Percentiles rank a stretch among this genome's conserved stretches.
These are phyloP conservation scores for Bradypus variegatus DNA, from an alignment of 2,797 vertebrate species.

Conservation along the genomic window DNA sequence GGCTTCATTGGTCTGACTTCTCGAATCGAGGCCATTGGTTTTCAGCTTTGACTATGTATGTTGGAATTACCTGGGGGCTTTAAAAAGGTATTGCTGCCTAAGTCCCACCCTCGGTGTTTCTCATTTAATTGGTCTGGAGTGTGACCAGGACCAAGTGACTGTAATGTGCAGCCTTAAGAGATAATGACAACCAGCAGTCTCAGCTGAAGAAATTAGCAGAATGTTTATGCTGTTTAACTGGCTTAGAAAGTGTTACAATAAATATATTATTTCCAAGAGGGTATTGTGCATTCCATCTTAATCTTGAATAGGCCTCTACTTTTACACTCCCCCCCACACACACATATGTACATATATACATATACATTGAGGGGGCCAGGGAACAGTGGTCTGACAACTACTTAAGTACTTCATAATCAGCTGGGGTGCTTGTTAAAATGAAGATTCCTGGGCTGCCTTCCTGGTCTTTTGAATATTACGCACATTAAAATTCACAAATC, in stretches of 20 bases:
- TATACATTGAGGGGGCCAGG: too few species aligned
- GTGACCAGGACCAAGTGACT: neutral
- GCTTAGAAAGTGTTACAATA: neutral
- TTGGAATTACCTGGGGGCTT: constrained; percentile 5
- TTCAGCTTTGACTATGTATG: neutral
- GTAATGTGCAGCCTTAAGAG: neutral
- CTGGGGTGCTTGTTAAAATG: neutral
- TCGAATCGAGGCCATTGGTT: neutral
- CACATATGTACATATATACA: too few species aligned
- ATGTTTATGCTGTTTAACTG: neutral
- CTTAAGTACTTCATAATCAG: neutral
- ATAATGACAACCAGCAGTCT: neutral
- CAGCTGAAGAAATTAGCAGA: constrained; percentile 2
- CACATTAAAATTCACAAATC: neutral
- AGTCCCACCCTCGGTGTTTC: neutral
- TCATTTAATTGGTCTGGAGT: neutral
- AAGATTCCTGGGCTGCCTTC: neutral
- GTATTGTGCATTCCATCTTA: neutral
- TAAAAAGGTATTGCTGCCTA: neutral
- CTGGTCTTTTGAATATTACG: neutral
- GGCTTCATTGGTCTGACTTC: neutral
- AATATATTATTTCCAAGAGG: neutral
- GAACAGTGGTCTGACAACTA: neutral
- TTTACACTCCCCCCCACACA: neutral
- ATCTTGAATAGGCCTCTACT: neutral